Conservation (phyloP, 2,113 vertebrate species). For the Thalassoma bifasciatum region DNA sequence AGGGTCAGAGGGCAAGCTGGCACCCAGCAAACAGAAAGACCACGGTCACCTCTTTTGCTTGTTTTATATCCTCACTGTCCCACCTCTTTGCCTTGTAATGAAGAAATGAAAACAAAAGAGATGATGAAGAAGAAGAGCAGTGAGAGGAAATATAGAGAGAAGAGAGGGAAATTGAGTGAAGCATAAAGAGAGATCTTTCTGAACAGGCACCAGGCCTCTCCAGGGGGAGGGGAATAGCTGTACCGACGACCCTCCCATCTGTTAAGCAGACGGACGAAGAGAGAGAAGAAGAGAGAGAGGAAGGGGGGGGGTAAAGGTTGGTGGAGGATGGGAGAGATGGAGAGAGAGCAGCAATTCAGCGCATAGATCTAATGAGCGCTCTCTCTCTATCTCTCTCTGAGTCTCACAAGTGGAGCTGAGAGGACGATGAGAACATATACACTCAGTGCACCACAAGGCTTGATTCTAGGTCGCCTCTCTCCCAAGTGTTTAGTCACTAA, state of each 20-base stretch:
- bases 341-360: constrained; percentile 75
- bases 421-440: constrained; percentile 81
- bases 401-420: constrained; percentile 81
- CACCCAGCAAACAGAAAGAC: constrained; percentile 52
- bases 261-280: constrained; percentile 81
- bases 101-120: constrained; percentile 61
- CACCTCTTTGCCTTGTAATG: constrained; percentile 37
- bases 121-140: constrained; percentile 54
- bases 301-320: constrained; percentile 50
- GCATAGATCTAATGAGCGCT: constrained; percentile 82
- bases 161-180: constrained; percentile 64
- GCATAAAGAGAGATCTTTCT: constrained; percentile 77
- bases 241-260: constrained; percentile 83
- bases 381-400: constrained; percentile 53
- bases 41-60: constrained; percentile 46
- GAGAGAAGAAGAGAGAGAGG: constrained; percentile 49
- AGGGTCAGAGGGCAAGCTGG: constrained; percentile 52
- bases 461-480: constrained; percentile 85
- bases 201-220: constrained; percentile 83
- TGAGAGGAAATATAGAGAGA: constrained; percentile 56
- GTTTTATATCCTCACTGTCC: constrained; percentile 42
- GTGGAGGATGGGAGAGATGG: constrained; percentile 68
- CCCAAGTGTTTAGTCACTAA: constrained; percentile 83
- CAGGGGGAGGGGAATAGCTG: constrained; percentile 75
- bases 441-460: constrained; percentile 79